Evolutionary conservation across 2,797 vertebrate species (phyloP), one percentile per base, ranked within the genome.

Genomic region (Decapterus maruadsi): DNA sequence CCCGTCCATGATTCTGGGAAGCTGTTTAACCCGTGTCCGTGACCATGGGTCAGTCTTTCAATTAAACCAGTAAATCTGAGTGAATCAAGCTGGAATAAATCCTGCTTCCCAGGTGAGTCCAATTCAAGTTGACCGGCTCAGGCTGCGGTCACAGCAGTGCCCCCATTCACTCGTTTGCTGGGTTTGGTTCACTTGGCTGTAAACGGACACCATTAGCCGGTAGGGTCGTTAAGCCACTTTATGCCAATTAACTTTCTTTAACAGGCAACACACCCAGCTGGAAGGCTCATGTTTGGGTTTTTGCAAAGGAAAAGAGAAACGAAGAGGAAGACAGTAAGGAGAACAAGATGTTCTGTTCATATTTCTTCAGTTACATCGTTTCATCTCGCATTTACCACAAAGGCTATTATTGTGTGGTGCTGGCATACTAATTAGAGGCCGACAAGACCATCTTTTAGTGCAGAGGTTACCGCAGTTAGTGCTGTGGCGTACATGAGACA

Each of bases 201-300:
- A 91, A 93, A 90, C 55, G 65, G 86, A 91, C 89, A 92, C 92
- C 84, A 89, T 91, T 90, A 88, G 84, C 75, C 71, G 34, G 81
- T 72, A 50, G 69, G 68, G 68, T 87, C 43, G 65, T 89, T 92
- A 87, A 91, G 87, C 88, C 87, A 92, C 81, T 91, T 92, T 71
- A 76, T 78, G 72, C 92, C 89, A 91, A 94, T 94, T 93, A 93
- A 77, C 70, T 90, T 91, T 85, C 75, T 82, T 92, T 91, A 74
- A 90, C 91, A 92, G 72, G 84, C 89, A 93, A 91, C 87, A 89
- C 62, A 19, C 85, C 68, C 91, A 87, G 91, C 87, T 82, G 84
- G 87, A 87, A 73, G 62, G 74, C 68, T 77, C 77, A 56, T 87
- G 81, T 85, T 86, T 87, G 59, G 71, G 36, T 83, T 87, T 83